Base-by-base conservation (phyloP, 2,888 invertebrate genomes). In the Timandra comae region DNA sequence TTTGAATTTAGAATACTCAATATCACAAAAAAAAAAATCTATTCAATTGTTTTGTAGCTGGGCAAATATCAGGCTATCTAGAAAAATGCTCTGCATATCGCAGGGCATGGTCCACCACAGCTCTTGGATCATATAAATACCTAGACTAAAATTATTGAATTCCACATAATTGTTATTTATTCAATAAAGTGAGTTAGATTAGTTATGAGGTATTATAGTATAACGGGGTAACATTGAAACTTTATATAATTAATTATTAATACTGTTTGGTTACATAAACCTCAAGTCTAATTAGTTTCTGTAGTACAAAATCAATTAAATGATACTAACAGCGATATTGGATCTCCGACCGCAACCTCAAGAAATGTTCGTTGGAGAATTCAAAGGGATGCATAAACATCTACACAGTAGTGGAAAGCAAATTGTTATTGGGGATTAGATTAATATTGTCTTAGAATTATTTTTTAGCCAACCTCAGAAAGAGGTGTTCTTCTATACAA, bases 251-350 rank as follows among this genome's bases (percentile, higher is more conserved):
- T 63, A 75, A 56, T 77, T 79, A 80, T 80, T 80, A 77, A 76
- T 73, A 67, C 66, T 54, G 66, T 66, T 73, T 57, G 72, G 78
- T 78, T 73, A 73, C 65, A 73, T 65, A 76, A 76, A 79, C 78
- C 77, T 72, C 78, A 76, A 74, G 68, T 72, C 73, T 81, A 81
- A 84, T 82, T 82, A 82, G 80, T 79, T 82, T 79, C 75, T 66
- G 65, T 65, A 69, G 61, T 71, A 75, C 66, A 77, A 78, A 79
- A 81, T 79, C 82, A 81, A 81, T 82, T 78, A 75, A 79, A 80
- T 74, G 72, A 63, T 73, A 69, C 72, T 71, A 74, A 69, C 63
- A 51, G 52, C 54, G 63, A 63, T 64, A 67, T 68, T 61, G 63
- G 64, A 58, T 68, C 60, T 43, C 42, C 48, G 42, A 67, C 76